Base-by-base conservation (phyloP, 2,888 invertebrate species). In the Rhyacophila evoluta region DNA sequence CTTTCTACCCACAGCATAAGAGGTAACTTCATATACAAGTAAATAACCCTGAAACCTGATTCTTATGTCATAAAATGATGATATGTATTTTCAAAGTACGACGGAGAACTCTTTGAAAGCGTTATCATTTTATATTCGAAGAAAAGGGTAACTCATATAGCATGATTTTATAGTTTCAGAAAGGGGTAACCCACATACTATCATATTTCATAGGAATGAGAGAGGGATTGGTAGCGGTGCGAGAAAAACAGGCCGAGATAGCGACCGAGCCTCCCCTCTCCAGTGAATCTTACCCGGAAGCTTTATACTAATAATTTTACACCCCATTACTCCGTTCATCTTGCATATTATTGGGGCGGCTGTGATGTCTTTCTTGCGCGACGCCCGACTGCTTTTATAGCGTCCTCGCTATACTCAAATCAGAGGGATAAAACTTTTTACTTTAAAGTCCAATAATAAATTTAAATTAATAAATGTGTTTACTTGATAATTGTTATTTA, bases 311-410 rank as follows among this genome's bases (percentile, higher is more conserved):
- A 82, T 82, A 81, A 82, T 82, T 81, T 82, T 81, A 81, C 82
- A 82, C 81, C 81, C 82, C 82, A 82, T 82, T 82, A 81, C 82
- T 75, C 82, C 79, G 82, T 81, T 82, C 82, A 81, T 82, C 82
- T 82, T 79, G 82, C 82, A 82, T 82, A 82, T 79, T 80, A 80
- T 76, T 38, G 82, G 80, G 80, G 81, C 76, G 78, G 41, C 69
- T 19, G 55, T 55, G 55, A 55, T 55, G 55, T 55, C 55, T 55
- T 55, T 55, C 55, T 55, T 55, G 55, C 25, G 19, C 55, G 55
- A 55, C 55, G 55, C 55, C 55, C 55, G 55, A 55, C 55, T 55
- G 25, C 55, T 55, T 55, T 55, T 55, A 55, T 55, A 19, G 55
- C 55, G 55, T 55, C 55, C 55, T 55, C 55, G 25, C 55, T 55